A percentile compares a stretch with the other conserved stretches of the same genome.
These are phyloP conservation scores for Apolygus lucorum DNA, from an alignment of 1,140 invertebrate species.

Conservation along the genomic window DNA sequence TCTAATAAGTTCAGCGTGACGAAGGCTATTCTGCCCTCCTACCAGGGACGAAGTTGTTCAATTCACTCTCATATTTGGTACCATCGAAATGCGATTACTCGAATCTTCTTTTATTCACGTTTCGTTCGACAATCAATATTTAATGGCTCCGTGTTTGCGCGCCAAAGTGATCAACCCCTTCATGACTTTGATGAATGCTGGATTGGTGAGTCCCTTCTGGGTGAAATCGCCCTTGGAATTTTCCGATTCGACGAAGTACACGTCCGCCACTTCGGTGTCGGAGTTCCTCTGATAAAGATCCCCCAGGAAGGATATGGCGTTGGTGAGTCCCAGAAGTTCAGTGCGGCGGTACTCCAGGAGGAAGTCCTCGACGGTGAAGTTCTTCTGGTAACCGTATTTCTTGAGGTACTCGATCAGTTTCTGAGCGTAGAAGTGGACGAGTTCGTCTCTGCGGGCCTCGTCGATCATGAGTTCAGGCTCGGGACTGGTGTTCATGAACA, in stretches of 20 bases:
- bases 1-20: too few relatives aligned
- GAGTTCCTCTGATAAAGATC: background rate
- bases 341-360: background rate
- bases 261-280: background rate
- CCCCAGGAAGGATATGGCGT: background rate
- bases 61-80: too few relatives aligned
- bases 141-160: background rate
- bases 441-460: background rate
- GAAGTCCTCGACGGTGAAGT: background rate
- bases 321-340: background rate
- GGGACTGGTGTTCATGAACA: slow-evolving; percentile 31
- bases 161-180: background rate
- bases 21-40: too few relatives aligned
- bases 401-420: background rate
- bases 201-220: background rate
- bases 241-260: background rate
- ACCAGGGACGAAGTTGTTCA: too few relatives aligned
- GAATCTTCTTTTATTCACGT: too few relatives aligned
- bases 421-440: background rate
- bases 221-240: background rate
- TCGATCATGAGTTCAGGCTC: background rate
- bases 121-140: too few relatives aligned
- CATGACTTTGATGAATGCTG: background rate
- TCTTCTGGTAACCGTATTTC: background rate
- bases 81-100: too few relatives aligned